phyloP scores from a whole-genome alignment of 35 echinoderm and acorn worm genomes.

The Ophioderma brevispina region DNA sequence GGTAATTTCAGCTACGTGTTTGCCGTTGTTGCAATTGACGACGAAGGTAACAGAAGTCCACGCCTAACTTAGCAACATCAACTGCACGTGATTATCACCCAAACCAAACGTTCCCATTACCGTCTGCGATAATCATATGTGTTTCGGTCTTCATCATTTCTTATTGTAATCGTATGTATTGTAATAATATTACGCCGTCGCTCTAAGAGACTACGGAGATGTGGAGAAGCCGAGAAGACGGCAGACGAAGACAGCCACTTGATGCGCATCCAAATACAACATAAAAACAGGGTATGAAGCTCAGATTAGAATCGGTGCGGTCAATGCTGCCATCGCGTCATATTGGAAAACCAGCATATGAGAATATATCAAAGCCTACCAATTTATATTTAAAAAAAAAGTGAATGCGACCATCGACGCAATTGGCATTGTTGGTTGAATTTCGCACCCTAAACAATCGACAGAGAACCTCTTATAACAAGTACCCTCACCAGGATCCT shows the following conservation, averaged over 20 bases:
- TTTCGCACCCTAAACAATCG: too few relatives aligned
- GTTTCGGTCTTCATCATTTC: background rate
- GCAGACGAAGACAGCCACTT: background rate
- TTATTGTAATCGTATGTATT: background rate
- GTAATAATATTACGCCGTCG: background rate
- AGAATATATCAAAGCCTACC: background rate
- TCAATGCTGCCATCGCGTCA: background rate
- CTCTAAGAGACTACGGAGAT: background rate
- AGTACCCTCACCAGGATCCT: too few relatives aligned
- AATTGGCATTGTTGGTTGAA: too few relatives aligned
- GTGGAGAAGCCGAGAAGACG: background rate
- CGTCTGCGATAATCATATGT: background rate
- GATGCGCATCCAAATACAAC: background rate
- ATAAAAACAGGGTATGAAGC: background rate
- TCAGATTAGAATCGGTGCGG: background rate
- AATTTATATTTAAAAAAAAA: background rate
- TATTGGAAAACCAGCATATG: background rate
- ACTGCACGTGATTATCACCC: conserved; percentile 28
- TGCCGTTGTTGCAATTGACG: conserved; percentile 71
- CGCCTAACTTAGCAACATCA: conserved; percentile 67
- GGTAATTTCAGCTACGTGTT: conserved; percentile 54
- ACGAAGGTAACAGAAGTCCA: conserved; percentile 56
- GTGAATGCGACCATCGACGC: background rate
- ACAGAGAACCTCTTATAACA: too few relatives aligned
- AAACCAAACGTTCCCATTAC: background rate